These are phyloP conservation scores for Sebastes hubbsi DNA, from an alignment of 2,797 vertebrate species.

Conservation along the genomic window DNA sequence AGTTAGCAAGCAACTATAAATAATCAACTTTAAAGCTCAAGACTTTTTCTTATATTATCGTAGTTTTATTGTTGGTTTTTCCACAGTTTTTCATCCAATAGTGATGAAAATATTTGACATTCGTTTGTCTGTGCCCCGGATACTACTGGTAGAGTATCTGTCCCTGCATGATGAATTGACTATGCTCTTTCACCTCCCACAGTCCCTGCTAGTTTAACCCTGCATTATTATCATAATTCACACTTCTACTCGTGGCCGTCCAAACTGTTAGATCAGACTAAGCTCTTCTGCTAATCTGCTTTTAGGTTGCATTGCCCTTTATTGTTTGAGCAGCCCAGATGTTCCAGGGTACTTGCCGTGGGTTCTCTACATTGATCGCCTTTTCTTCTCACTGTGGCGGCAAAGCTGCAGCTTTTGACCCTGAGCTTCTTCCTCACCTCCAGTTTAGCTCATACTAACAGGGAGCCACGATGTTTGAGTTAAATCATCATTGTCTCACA, in stretches of 20 bases:
- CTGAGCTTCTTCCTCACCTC: not conserved
- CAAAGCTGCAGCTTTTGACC: not conserved
- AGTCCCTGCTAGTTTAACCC: not conserved
- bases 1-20: not conserved
- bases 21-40: not conserved
- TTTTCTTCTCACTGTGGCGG: not conserved
- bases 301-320: slow-evolving; percentile 42
- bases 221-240: slow-evolving; percentile 4
- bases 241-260: slow-evolving; percentile 8
- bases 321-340: slow-evolving; percentile 45
- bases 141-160: not conserved
- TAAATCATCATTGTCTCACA: not conserved
- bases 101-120: too few relatives aligned
- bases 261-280: slow-evolving; percentile 31
- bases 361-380: not conserved
- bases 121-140: not conserved
- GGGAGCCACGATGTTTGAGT: not conserved
- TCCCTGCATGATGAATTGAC: not conserved
- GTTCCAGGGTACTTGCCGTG: not conserved
- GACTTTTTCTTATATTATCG: not conserved
- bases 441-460: not conserved
- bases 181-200: not conserved
- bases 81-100: not conserved
- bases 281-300: slow-evolving; percentile 53
- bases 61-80: not conserved